phyloP scores from a whole-genome alignment of 2,888 invertebrate species.

The Hybos culiciformis region DNA sequence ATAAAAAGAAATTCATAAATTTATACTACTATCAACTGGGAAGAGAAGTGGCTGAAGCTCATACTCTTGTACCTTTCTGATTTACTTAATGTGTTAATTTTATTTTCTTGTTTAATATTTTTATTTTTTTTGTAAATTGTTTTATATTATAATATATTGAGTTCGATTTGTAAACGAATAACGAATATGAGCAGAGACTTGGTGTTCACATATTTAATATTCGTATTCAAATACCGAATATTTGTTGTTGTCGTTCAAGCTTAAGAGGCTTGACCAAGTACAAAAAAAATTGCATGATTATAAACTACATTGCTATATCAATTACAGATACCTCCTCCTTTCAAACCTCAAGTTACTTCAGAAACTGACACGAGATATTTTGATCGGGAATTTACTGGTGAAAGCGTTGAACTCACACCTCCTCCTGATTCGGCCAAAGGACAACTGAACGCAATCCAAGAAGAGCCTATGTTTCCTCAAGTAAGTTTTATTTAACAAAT shows the following conservation, averaged over 20 bases:
- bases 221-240: too few species aligned
- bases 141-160: background rate
- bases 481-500: conserved; percentile 17
- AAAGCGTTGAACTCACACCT: conserved; percentile 91
- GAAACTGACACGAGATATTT: conserved; percentile 97
- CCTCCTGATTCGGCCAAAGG: conserved; percentile 50
- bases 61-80: too few species aligned
- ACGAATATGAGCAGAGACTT: background rate
- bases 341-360: conserved; percentile 83
- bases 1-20: too few species aligned
- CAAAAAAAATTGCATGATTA: background rate
- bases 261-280: too few species aligned
- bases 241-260: too few species aligned
- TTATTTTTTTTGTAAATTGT: background rate
- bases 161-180: background rate
- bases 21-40: too few species aligned
- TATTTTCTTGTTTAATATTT: background rate
- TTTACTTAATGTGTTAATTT: too few species aligned
- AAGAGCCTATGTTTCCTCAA: conserved; percentile 54
- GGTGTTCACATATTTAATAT: background rate
- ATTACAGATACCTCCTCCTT: conserved; percentile 72
- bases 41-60: too few species aligned
- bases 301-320: conserved; percentile 11
- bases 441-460: conserved; percentile 49
- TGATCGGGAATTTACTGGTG: conserved; percentile 95